Base-by-base conservation (phyloP, 1,140 invertebrate genomes). In the Drosophila nasuta region DNA sequence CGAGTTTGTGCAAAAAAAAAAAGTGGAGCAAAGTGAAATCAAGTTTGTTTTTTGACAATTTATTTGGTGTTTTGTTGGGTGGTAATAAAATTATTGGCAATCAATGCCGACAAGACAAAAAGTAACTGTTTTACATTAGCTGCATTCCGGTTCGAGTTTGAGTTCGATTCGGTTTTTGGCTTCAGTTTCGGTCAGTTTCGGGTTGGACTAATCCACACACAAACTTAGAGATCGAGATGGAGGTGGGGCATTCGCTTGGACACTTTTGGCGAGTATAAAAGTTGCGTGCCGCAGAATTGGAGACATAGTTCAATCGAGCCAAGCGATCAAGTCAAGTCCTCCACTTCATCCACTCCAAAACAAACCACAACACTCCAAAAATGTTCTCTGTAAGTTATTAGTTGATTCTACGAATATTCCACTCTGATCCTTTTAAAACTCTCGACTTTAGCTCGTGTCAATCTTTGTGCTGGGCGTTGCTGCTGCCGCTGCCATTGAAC, bases 271-370 rank as follows among this genome's bases (percentile, higher is more conserved):
- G 54, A 67, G 67, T 92, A 92, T 92, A 92, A 85, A 92, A 92
- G 91, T 91, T 82, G 79, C 76, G 75, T 78, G 45, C 65, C 46
- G 74, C 65, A 77, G 81, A 90, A 72, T 77, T 78, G 81, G 75
- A 79, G 77, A 79, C 91, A 89, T 92, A 92, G 91, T 92, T 77
- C 80, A 92, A 74, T 76, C 64, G 80, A 92, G 85, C 80, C 87
- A 91, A 82, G 60, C 60, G 81, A 70, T 49, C 75, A 79, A 79
- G 28, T 45, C 51, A 48, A 56, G 41, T 43, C 11, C 15, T 17
- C 38, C 20, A 65, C 8, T 52, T 15, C 13, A 54, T 8, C 1
- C 45, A 73, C 41, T 54, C 49, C 35, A 68, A 74, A 63, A 15
- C 35, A 65, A 38, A 5, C n/a, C 41, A 43, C 11, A 25, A 25